Evolutionary conservation across 2,888 invertebrate species (phyloP), one percentile per base, ranked within the genome.

Genomic region (Eilema sororculum): DNA sequence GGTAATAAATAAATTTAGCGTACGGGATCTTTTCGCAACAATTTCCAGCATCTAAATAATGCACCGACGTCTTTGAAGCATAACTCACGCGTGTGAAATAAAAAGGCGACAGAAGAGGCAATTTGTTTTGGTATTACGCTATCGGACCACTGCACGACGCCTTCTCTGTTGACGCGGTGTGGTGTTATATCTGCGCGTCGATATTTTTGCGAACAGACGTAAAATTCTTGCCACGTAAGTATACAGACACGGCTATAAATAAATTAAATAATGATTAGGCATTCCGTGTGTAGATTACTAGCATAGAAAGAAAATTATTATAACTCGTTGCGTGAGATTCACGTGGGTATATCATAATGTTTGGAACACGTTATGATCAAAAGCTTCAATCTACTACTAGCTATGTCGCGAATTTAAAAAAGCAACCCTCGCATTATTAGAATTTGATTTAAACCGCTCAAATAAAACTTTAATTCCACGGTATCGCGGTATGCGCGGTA

Each of bases 51-150:
- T 86, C 83, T 86, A 87, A 89, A 89, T 88, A 86, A 84, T 85
- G 85, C 86, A 86, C 82, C 84, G 84, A 77, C 83, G 85, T 87
- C 86, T 87, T 88, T 82, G 84, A 81, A 82, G 86, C 87, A 91
- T 92, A 91, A 91, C 88, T 92, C 90, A 90, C 87, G 88, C 89
- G 87, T 87, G 86, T 88, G 81, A 89, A 90, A 89, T 89, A 92
- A 90, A 90, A 90, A 90, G 83, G 83, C 84, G 91, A 89, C 90
- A 90, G 87, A 90, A 87, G 84, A 88, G 87, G 89, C 89, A 88
- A 93, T 93, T 93, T 92, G 92, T 93, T 93, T 92, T 85, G 91
- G 93, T 91, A 92, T 93, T 93, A 93, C 86, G 88, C 86, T 93
- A 91, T 93, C 91, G 88, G 88, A 81, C 84, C 80, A 87, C 85